phyloP scores from a whole-genome alignment of 1,140 invertebrate species.

The Cardiocondyla obscurior region DNA sequence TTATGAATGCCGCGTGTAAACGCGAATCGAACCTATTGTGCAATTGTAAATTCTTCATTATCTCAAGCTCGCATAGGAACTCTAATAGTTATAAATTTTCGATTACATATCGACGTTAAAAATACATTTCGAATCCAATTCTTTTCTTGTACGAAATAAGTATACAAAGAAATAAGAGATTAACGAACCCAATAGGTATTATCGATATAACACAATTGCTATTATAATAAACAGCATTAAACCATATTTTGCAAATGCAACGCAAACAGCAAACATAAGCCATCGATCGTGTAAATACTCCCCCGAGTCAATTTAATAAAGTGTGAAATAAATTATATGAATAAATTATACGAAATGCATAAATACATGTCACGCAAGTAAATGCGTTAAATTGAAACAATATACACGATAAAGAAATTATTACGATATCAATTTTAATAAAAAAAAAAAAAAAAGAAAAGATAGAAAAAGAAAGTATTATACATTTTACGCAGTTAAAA shows the following conservation, averaged over 20 bases:
- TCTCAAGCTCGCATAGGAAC: background rate
- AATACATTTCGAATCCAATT: background rate
- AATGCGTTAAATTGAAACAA: background rate
- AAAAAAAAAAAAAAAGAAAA: background rate
- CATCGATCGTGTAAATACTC: constrained; percentile 27
- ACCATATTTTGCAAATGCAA: background rate
- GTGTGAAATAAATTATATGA: constrained; percentile 51
- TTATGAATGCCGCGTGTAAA: constrained; percentile 35
- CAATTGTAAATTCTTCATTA: constrained; percentile 31
- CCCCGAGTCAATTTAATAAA: constrained; percentile 22
- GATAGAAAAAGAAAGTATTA: too few species aligned
- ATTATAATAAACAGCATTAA: constrained; percentile 25
- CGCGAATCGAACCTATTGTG: background rate
- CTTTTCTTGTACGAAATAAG: background rate
- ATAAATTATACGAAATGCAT: too few species aligned
- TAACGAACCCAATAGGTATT: constrained; percentile 22
- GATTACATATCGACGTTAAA: background rate
- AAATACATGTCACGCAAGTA: constrained; percentile 6
- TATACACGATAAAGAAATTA: background rate
- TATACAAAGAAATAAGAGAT: constrained; percentile 1
- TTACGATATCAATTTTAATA: background rate
- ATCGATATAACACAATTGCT: constrained; percentile 3
- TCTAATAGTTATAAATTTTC: background rate
- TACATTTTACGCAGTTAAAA: too few species aligned
- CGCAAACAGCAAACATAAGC: constrained; percentile 30